Evolutionary conservation across 1,140 invertebrate genomes (phyloP).

Genomic region (Drosophila kikkawai): DNA sequence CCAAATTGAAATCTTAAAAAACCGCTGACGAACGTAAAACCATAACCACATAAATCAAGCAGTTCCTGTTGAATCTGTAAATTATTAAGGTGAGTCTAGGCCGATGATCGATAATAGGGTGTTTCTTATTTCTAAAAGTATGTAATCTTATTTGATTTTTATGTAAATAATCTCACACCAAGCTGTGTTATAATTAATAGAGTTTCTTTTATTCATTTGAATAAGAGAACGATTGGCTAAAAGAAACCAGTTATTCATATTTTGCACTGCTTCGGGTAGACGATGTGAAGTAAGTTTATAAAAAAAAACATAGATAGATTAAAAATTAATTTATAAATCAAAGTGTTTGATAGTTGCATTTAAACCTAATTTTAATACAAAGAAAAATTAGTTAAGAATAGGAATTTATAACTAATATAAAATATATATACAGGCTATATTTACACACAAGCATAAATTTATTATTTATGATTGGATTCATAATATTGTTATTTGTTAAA

Average conservation of each 20-base stretch:
- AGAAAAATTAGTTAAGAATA: too few relatives aligned
- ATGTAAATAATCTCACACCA: constrained; percentile 31
- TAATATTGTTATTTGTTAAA: too few relatives aligned
- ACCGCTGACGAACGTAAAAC: constrained; percentile 1
- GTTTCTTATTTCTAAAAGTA: constrained; percentile 10
- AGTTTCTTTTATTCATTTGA: neutral
- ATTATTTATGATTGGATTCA: too few relatives aligned
- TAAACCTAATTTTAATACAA: too few relatives aligned
- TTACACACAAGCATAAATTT: too few relatives aligned
- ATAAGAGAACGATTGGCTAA: neutral
- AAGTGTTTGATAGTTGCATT: neutral
- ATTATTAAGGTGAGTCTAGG: constrained; percentile 51
- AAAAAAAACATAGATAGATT: too few relatives aligned
- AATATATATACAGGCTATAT: too few relatives aligned
- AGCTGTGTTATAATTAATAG: neutral
- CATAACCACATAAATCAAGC: constrained; percentile 22
- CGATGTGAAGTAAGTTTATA: neutral
- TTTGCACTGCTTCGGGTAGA: too few relatives aligned
- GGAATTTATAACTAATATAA: too few relatives aligned
- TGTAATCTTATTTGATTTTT: constrained; percentile 18
- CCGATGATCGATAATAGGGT: constrained; percentile 8
- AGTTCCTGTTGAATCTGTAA: constrained; percentile 16
- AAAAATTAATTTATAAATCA: neutral
- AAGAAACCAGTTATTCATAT: neutral
- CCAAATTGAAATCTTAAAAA: constrained; percentile 28